Evolutionary conservation across 2,888 invertebrate genomes (phyloP).

Genomic region (Luperina testacea): DNA sequence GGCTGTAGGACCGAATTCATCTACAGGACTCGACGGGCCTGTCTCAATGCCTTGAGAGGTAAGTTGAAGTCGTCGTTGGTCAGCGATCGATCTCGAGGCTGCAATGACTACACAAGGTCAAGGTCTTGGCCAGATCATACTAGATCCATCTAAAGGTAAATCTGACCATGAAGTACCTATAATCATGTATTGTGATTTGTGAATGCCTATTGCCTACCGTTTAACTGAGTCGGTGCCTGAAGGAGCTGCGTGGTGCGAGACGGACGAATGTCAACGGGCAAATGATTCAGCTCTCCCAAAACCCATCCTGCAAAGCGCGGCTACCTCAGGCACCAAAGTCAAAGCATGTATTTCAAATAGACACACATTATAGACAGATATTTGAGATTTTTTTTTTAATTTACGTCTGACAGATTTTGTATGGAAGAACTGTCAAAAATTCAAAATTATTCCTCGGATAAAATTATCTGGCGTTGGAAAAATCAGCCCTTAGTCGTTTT

Average conservation of each 20-base stretch:
- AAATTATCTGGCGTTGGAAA: too few relatives aligned
- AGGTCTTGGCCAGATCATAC: neutral
- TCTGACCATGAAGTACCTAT: neutral
- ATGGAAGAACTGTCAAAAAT: too few relatives aligned
- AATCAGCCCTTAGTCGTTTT: neutral
- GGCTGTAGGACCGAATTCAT: conserved; percentile 92
- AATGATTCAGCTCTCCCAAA: neutral
- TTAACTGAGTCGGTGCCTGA: neutral
- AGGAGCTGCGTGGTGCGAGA: neutral
- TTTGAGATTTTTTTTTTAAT: too few relatives aligned
- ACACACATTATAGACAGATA: too few relatives aligned
- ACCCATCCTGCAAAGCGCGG: neutral
- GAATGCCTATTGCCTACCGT: neutral
- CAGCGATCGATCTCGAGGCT: neutral
- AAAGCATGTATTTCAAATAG: too few relatives aligned
- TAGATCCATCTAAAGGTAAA: neutral
- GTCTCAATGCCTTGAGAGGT: conserved; percentile 92
- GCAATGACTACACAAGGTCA: neutral
- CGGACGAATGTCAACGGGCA: neutral
- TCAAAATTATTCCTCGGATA: too few relatives aligned
- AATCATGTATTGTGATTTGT: neutral
- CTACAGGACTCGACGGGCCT: conserved; percentile 91
- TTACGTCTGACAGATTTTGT: too few relatives aligned
- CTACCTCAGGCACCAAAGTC: neutral
- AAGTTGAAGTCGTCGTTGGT: conserved; percentile 33